Conservation (phyloP, 2,888 invertebrate genomes). For the Mythimna lalbum region DNA sequence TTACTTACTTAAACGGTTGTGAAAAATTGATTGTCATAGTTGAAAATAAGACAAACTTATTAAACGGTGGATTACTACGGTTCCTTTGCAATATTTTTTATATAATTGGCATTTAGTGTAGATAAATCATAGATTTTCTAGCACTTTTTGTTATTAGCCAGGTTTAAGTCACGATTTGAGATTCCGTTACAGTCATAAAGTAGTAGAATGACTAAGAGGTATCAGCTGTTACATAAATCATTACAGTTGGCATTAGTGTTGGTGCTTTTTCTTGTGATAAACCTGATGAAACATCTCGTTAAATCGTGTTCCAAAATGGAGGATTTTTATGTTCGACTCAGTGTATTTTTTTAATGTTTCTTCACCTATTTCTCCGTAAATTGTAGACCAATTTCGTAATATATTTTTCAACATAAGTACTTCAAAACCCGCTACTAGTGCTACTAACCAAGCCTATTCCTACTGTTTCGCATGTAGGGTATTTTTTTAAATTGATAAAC, state of each 20-base stretch:
- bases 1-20: neutral
- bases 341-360: too few species aligned
- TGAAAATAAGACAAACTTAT: neutral
- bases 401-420: too few species aligned
- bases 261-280: neutral
- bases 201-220: conserved; percentile 14
- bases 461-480: too few species aligned
- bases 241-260: neutral
- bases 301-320: neutral
- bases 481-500: too few species aligned
- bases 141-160: conserved; percentile 4
- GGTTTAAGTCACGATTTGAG: conserved; percentile 20
- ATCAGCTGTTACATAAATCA: conserved; percentile 2
- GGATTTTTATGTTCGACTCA: too few species aligned
- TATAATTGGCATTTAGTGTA: conserved; percentile 10
- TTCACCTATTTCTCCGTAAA: too few species aligned
- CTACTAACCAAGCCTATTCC: too few species aligned
- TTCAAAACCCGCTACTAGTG: too few species aligned
- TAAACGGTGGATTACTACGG: conserved; percentile 19
- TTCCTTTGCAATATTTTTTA: conserved; percentile 8
- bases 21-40: conserved; percentile 22
- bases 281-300: neutral
- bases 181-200: conserved; percentile 39
- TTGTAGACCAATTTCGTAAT: too few species aligned
- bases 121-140: conserved; percentile 23